A percentile compares a stretch with the other conserved stretches of the same genome.
These are phyloP conservation scores for Rhea americana DNA, from an alignment of 2,113 vertebrate species.

Conservation along the genomic window DNA sequence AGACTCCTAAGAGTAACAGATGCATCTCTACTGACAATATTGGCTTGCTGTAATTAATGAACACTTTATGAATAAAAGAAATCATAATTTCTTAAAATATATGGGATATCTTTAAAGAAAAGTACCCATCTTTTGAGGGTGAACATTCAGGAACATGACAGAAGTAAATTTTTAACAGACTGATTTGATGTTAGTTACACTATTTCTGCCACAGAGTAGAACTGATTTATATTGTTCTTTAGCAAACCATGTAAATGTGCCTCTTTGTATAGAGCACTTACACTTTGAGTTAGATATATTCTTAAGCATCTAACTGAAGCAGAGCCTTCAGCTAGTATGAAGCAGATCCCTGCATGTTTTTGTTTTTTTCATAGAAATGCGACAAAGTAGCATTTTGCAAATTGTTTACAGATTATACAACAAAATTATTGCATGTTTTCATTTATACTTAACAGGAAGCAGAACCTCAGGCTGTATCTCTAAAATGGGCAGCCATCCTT, in stretches of 20 bases:
- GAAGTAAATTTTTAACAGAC: neutral
- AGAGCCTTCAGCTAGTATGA: neutral
- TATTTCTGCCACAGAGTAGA: neutral
- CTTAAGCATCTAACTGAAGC: neutral
- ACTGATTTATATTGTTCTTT: neutral
- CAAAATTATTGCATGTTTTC: neutral
- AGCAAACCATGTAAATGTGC: neutral
- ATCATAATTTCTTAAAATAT: slow-evolving; percentile 52
- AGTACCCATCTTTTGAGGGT: neutral
- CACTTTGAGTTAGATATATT: neutral
- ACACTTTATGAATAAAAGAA: slow-evolving; percentile 58
- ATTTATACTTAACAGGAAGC: neutral
- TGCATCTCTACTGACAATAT: slow-evolving; percentile 52
- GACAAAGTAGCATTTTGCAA: neutral
- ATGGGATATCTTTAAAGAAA: slow-evolving; percentile 19
- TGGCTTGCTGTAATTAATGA: slow-evolving; percentile 68
- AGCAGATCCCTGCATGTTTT: neutral
- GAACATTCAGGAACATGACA: neutral
- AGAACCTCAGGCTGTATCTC: neutral
- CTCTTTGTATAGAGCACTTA: neutral
- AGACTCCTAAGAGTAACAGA: slow-evolving; percentile 68
- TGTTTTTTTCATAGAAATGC: neutral
- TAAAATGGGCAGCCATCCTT: neutral
- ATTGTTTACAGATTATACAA: neutral
- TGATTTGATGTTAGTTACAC: neutral